Base-by-base conservation (phyloP, 2,888 invertebrate genomes). In the Noctua fimbriata region DNA sequence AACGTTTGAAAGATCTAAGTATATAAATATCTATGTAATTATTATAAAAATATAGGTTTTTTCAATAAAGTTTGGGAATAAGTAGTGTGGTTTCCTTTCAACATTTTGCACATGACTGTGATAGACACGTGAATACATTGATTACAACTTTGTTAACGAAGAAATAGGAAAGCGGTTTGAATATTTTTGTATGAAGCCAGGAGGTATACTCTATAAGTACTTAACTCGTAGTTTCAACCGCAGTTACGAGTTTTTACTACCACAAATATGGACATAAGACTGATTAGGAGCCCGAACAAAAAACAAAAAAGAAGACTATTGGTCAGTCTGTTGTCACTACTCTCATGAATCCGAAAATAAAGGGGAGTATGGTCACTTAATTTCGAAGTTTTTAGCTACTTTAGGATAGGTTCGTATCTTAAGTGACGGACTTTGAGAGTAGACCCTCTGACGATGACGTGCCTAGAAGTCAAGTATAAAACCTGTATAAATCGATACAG, bases 31-130 rank as follows among this genome's bases (percentile, higher is more conserved):
- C 71, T 87, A 83, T 83, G 86, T 85, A 88, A 91, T 88, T 90
- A 90, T 88, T 90, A 85, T 77, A 73, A 72, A 90, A 93, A 89
- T 93, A 92, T 91, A 92, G 89, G 91, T 92, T 93, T 94, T 41
- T 93, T 90, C 90, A 92, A 92, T 94, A 94, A 94, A 95, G 85
- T 92, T 93, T 93, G 93, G 92, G 90, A 90, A 92, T 90, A 89
- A 89, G 90, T 28, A 55, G 4, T 81, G 83, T 86, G 72, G 72
- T 79, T 88, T 81, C 21, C 24, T 69, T 67, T 67, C 44, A 16
- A 65, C 32, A 21, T 65, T 36, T 1, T 21, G 5, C 10, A 18
- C 32, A 63, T n/a, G n/a, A n/a, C n/a, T n/a, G n/a, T n/a, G n/a
- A n/a, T n/a, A n/a, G n/a, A n/a, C n/a, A n/a, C n/a, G 24, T 32